Conservation (phyloP, 2,797 vertebrate species). For the Rhinichthys osculus region DNA sequence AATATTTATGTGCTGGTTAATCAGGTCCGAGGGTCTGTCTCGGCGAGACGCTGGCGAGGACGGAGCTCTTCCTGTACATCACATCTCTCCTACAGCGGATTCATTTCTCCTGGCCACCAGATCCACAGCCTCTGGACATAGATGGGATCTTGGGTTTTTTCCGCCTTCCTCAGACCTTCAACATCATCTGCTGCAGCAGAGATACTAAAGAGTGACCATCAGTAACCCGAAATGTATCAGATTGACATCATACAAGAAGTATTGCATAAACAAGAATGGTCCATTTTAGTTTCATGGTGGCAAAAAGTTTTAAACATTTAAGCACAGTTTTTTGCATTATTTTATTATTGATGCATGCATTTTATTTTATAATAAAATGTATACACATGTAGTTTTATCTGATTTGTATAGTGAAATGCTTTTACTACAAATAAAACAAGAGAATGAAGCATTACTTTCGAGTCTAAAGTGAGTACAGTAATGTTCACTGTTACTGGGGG, state of each 20-base stretch:
- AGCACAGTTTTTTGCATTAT: not conserved
- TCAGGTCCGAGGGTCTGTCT: constrained; percentile 59
- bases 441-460: not conserved
- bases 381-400: not conserved
- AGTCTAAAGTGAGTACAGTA: no score
- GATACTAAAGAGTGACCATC: not conserved
- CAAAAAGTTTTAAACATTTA: not conserved
- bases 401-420: not conserved
- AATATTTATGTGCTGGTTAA: not conserved
- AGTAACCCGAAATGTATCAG: not conserved
- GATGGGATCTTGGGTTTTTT: constrained; percentile 34
- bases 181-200: constrained; percentile 45
- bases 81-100: constrained; percentile 52
- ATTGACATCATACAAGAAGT: not conserved
- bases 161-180: constrained; percentile 39
- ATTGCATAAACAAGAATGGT: not conserved
- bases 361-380: not conserved
- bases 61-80: constrained; percentile 59
- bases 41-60: constrained; percentile 50
- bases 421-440: not conserved
- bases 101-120: constrained; percentile 52
- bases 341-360: not conserved
- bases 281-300: not conserved
- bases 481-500: no score
- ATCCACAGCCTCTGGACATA: constrained; percentile 8